These are phyloP conservation scores for Corythoichthys intestinalis DNA, from an alignment of 2,113 vertebrate species.

Conservation along the genomic window DNA sequence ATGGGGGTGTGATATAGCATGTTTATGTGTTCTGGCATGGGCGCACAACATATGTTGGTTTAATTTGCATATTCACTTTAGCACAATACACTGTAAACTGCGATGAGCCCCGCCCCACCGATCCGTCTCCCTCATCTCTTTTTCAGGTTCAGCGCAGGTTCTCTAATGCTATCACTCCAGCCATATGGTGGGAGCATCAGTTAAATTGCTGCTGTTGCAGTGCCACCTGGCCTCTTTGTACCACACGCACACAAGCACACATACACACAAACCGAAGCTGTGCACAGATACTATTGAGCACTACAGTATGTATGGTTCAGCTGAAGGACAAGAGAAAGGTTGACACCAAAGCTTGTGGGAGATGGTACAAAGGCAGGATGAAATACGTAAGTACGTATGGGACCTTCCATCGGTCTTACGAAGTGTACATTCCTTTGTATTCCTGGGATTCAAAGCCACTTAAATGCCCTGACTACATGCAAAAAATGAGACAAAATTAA, in stretches of 20 bases:
- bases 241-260: slow-evolving; percentile 5
- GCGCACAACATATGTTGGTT: slow-evolving; percentile 7
- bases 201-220: slow-evolving; percentile 68
- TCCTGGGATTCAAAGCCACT: slow-evolving; percentile 28
- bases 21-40: slow-evolving; percentile 13
- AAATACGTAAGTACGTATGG: slow-evolving; percentile 2
- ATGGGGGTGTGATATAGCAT: slow-evolving; percentile 20
- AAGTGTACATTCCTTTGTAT: background rate
- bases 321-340: slow-evolving; percentile 46
- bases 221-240: slow-evolving; percentile 39
- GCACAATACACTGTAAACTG: slow-evolving; percentile 11
- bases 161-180: slow-evolving; percentile 66
- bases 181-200: slow-evolving; percentile 69
- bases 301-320: slow-evolving; percentile 31
- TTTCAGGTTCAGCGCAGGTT: slow-evolving; percentile 62
- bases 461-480: slow-evolving; percentile 13
- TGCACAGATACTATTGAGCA: slow-evolving; percentile 6
- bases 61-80: slow-evolving; percentile 41
- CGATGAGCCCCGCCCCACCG: slow-evolving; percentile 22
- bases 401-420: background rate
- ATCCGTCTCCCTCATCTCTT: slow-evolving; percentile 19
- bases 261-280: slow-evolving; percentile 2
- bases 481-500: slow-evolving; percentile 17
- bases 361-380: slow-evolving; percentile 12
- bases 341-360: slow-evolving; percentile 34